Conservation (phyloP, 2,888 invertebrate genomes). For the Aphidoletes aphidimyza region DNA sequence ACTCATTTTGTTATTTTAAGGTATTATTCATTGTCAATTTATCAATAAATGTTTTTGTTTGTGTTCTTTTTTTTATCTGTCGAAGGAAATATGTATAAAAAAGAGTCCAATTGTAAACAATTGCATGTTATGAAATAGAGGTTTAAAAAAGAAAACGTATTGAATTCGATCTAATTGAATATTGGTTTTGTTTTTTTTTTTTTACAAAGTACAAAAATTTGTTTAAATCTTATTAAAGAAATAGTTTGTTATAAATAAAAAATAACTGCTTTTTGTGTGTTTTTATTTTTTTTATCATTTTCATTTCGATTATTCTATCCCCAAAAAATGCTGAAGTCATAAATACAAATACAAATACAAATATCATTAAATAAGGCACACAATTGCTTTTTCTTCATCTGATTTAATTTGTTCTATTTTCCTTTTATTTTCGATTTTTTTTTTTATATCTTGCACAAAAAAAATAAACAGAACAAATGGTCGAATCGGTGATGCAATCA, state of each 20-base stretch:
- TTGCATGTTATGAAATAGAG: neutral
- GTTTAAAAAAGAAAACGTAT: neutral
- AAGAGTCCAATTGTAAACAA: neutral
- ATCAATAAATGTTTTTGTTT: neutral
- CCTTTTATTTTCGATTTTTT: neutral
- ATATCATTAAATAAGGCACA: slow-evolving; percentile 51
- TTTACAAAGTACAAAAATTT: slow-evolving; percentile 8
- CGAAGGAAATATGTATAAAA: neutral
- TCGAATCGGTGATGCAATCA: no score
- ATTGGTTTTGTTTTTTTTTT: neutral
- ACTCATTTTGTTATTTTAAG: neutral
- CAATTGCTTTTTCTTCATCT: slow-evolving; percentile 45
- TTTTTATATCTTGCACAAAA: no score
- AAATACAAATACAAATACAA: slow-evolving; percentile 45
- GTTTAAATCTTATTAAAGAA: neutral
- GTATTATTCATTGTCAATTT: neutral
- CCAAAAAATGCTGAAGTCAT: slow-evolving; percentile 19
- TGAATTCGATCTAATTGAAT: neutral
- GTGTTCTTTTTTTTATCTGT: neutral
- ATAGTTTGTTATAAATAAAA: slow-evolving; percentile 19
- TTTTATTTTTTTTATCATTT: neutral
- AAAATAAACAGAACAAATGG: no score
- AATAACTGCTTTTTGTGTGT: neutral
- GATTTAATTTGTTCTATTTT: neutral
- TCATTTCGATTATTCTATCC: neutral